Percentiles rank a stretch among this genome's conserved stretches.
Conservation (phyloP, 2,113 vertebrate genomes). For the Bufo bufo region DNA sequence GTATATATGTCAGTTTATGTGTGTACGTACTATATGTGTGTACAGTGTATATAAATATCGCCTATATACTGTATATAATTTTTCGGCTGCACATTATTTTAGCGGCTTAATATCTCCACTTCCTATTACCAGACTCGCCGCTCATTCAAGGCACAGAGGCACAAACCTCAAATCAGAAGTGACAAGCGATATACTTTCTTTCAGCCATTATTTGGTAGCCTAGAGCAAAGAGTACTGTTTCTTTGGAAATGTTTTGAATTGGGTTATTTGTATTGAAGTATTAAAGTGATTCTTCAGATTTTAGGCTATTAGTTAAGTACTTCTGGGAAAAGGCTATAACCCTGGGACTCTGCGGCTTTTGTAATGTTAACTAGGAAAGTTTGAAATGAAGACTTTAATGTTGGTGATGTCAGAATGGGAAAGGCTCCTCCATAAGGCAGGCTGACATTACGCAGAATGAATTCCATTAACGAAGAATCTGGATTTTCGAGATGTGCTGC, state of each 20-base stretch:
- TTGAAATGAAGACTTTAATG: conserved; percentile 74
- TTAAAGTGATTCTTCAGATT: conserved; percentile 99
- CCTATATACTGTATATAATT: conserved; percentile 73
- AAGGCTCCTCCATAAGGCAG: conserved; percentile 65
- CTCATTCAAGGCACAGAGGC: conserved; percentile 93
- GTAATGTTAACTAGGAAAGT: conserved; percentile 72
- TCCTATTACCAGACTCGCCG: conserved; percentile 91
- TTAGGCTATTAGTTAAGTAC: conserved; percentile 95
- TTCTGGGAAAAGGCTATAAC: conserved; percentile 84
- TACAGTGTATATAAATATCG: neutral
- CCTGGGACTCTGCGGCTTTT: conserved; percentile 75
- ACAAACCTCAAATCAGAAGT: conserved; percentile 94
- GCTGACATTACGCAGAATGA: conserved; percentile 68
- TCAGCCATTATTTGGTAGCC: conserved; percentile 95
- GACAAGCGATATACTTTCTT: conserved; percentile 96
- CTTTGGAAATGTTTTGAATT: conserved; percentile 96
- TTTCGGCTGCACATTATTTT: conserved; percentile 89
- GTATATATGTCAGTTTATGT: conserved; percentile 80
- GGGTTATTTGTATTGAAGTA: conserved; percentile 99
- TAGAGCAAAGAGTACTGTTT: conserved; percentile 88
- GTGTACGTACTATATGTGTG: conserved; percentile 61
- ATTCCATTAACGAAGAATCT: conserved; percentile 71
- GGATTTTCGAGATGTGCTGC: conserved; percentile 22
- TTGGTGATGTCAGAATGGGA: conserved; percentile 69
- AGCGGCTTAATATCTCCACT: conserved; percentile 96